A percentile compares a stretch with the other conserved stretches of the same genome.
phyloP scores from a whole-genome alignment of 1,140 invertebrate species.

The Conus ventricosus region DNA sequence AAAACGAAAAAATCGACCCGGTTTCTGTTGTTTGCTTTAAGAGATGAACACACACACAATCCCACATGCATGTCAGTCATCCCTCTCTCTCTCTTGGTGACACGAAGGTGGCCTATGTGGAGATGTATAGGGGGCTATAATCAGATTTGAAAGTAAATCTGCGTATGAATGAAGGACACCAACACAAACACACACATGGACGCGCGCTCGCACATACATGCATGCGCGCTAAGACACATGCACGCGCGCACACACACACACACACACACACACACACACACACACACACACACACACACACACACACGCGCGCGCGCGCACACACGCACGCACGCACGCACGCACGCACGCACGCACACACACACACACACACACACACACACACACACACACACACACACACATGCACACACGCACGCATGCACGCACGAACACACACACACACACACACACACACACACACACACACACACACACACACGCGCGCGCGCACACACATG shows the following conservation, averaged over 20 bases:
- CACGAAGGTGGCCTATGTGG: too few species aligned
- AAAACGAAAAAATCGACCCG: too few species aligned
- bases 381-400: not conserved
- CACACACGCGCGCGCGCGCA: not conserved
- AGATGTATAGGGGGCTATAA: too few species aligned
- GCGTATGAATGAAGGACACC: not conserved
- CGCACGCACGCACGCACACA: not conserved
- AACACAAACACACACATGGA: too few species aligned
- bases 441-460: not conserved
- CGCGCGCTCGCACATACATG: not conserved
- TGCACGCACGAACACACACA: not conserved
- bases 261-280: not conserved
- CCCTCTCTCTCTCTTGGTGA: too few species aligned
- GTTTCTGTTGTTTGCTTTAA: not conserved
- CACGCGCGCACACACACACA: too few species aligned
- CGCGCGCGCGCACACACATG: not conserved
- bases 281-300: not conserved
- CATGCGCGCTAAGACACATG: not conserved
- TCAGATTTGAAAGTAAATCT: too few species aligned
- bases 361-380: not conserved
- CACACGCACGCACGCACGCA: not conserved
- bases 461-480: not conserved
- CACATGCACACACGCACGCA: not conserved
- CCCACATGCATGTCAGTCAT: not conserved
- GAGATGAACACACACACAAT: not conserved